phyloP scores from a whole-genome alignment of 2,797 vertebrate genomes.

The Enteromius trimaculatus region DNA sequence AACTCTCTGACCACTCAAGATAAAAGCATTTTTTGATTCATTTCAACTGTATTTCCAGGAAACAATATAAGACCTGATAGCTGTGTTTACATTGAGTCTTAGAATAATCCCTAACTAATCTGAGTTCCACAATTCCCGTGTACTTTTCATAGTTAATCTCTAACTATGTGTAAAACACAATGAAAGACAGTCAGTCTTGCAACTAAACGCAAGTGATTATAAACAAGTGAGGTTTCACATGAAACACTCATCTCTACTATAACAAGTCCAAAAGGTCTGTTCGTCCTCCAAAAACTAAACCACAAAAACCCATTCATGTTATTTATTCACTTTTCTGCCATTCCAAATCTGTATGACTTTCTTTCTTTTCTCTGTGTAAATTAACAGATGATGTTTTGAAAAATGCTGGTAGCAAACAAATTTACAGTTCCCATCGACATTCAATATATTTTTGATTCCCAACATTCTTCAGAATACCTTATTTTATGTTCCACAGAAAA shows the following conservation, averaged over 20 bases:
- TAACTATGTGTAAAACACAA: not conserved
- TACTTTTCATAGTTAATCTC: not conserved
- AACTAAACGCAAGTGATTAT: not conserved
- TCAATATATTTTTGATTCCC: not conserved
- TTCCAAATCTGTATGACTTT: not conserved
- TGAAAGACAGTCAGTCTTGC: not conserved
- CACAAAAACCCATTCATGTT: not conserved
- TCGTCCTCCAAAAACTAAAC: not conserved
- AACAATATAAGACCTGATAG: not conserved
- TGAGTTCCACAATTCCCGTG: not conserved
- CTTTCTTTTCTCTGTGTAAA: not conserved
- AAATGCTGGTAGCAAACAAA: not conserved
- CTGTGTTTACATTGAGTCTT: not conserved
- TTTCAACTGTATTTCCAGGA: not conserved
- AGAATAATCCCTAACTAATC: not conserved
- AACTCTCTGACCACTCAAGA: slow-evolving; percentile 27
- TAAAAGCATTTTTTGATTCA: slow-evolving; percentile 30
- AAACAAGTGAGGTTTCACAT: not conserved
- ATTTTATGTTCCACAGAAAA: not conserved
- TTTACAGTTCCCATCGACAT: not conserved
- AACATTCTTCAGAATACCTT: not conserved
- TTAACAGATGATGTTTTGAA: not conserved
- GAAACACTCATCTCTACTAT: not conserved
- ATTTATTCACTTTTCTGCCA: not conserved
- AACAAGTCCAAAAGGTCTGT: not conserved